These are phyloP conservation scores for Trachelus iudaicus DNA, from an alignment of 2,888 invertebrate species.

Conservation along the genomic window DNA sequence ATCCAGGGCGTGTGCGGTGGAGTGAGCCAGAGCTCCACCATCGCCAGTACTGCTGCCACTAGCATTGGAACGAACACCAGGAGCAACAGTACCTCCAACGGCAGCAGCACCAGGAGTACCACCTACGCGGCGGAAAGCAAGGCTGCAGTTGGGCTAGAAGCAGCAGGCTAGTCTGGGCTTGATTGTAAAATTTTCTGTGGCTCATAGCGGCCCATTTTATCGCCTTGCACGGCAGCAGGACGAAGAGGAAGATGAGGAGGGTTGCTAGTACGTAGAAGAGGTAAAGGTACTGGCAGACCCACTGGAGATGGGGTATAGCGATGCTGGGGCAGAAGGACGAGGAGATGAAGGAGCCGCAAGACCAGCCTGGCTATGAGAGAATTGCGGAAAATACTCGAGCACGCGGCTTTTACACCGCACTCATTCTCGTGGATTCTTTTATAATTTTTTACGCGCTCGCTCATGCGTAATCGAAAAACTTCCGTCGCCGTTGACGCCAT, in stretches of 20 bases:
- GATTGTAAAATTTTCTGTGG: conserved; percentile 57
- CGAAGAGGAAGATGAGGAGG: conserved; percentile 13
- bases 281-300: conserved; percentile 17
- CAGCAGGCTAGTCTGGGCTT: conserved; percentile 44
- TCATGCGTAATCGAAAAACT: conserved; percentile 46
- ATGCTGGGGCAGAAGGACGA: conserved; percentile 18
- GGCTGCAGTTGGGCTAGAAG: background rate
- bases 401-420: conserved; percentile 41
- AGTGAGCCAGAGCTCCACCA: conserved; percentile 45
- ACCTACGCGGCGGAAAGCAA: background rate
- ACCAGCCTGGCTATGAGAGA: conserved; percentile 18
- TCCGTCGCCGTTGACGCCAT: conserved; percentile 16
- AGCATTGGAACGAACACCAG: conserved; percentile 20
- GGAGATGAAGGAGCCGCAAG: conserved; percentile 14
- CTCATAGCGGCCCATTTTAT: conserved; percentile 55
- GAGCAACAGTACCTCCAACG: conserved; percentile 21
- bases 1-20: conserved; percentile 60
- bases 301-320: conserved; percentile 20
- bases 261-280: conserved; percentile 18
- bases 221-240: conserved; percentile 34
- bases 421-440: conserved; percentile 54
- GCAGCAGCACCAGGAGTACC: conserved; percentile 23
- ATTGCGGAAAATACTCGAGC: conserved; percentile 50
- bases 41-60: conserved; percentile 14
- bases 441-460: conserved; percentile 55